Percentiles rank a stretch among this genome's conserved stretches.
Conservation (phyloP, 2,888 invertebrate species). For the Callosobruchus maculatus region DNA sequence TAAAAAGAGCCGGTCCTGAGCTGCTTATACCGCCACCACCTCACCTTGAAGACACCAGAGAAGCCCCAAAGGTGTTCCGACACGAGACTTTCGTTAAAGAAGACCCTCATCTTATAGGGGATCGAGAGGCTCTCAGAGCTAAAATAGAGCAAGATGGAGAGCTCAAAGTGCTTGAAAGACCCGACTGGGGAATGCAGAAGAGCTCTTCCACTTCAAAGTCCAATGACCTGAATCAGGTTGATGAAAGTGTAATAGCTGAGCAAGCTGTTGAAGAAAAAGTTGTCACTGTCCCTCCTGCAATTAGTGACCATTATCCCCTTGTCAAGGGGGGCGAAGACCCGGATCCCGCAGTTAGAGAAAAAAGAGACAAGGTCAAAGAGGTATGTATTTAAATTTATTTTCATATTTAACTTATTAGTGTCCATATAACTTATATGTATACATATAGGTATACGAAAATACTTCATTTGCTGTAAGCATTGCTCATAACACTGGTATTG, state of each 20-base stretch:
- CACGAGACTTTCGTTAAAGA: conserved; percentile 54
- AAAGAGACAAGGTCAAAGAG: conserved; percentile 85
- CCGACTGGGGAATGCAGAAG: conserved; percentile 54
- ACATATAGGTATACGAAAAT: too few relatives aligned
- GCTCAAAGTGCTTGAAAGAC: conserved; percentile 76
- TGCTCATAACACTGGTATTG: too few relatives aligned
- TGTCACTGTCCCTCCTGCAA: conserved; percentile 54
- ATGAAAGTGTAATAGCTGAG: conserved; percentile 32
- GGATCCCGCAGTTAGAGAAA: conserved; percentile 63
- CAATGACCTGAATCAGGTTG: conserved; percentile 26
- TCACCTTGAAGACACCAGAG: conserved; percentile 56
- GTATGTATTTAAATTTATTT: conserved; percentile 51
- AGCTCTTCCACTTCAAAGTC: conserved; percentile 37
- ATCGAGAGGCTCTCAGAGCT: conserved; percentile 73
- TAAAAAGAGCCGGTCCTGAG: conserved; percentile 87
- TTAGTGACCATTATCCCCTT: conserved; percentile 55
- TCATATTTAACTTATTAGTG: background rate
- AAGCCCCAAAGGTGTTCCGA: conserved; percentile 54
- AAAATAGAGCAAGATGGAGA: conserved; percentile 85
- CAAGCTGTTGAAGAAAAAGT: conserved; percentile 34
- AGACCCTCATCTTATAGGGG: conserved; percentile 75
- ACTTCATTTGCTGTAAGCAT: too few relatives aligned
- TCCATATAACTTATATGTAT: too few relatives aligned
- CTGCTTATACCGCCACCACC: conserved; percentile 80
- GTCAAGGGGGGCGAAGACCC: conserved; percentile 66